These are phyloP conservation scores for Squalus acanthias DNA, from an alignment of 2,797 vertebrate species.

Conservation along the genomic window DNA sequence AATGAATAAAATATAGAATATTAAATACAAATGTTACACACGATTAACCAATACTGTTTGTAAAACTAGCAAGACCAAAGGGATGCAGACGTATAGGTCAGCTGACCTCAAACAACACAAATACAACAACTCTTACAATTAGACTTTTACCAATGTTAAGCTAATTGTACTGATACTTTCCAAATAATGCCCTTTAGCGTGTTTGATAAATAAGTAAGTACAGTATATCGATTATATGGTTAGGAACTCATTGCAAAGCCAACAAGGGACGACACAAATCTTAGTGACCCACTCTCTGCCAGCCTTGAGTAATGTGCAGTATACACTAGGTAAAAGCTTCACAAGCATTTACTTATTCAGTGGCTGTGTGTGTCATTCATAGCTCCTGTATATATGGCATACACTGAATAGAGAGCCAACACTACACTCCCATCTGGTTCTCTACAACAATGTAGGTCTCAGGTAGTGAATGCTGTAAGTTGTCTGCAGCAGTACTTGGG, in stretches of 20 bases:
- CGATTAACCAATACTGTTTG: not conserved
- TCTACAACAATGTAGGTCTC: not conserved
- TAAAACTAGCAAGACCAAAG: not conserved
- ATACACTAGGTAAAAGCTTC: not conserved
- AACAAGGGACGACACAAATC: not conserved
- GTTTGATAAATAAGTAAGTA: not conserved
- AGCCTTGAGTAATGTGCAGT: not conserved
- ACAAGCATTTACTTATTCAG: not conserved
- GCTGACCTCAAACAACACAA: not conserved
- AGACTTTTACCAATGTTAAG: not conserved
- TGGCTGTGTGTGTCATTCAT: not conserved
- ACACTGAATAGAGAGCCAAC: not conserved
- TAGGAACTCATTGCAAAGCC: not conserved
- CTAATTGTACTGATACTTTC: not conserved
- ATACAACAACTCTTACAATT: not conserved
- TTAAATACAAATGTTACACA: conserved; percentile 21
- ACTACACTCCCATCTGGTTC: not conserved
- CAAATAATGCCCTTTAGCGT: not conserved
- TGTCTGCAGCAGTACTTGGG: not conserved
- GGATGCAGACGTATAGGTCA: not conserved
- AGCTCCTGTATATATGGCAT: not conserved
- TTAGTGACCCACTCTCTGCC: not conserved
- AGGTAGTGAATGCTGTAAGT: not conserved
- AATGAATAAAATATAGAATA: conserved; percentile 14
- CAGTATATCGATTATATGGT: not conserved